Conservation (phyloP, 2,113 vertebrate species). For the Vicugna pacos region DNA sequence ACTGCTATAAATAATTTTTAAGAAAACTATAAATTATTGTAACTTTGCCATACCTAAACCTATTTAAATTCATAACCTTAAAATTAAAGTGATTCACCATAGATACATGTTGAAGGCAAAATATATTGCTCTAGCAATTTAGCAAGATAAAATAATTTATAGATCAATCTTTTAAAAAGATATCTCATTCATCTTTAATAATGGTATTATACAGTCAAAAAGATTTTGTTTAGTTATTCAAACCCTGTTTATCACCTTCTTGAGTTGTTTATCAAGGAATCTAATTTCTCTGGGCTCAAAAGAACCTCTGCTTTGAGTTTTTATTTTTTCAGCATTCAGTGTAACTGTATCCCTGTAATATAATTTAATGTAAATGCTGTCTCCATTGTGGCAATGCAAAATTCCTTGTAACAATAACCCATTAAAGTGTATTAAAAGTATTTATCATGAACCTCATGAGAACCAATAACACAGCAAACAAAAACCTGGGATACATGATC, state of each 20-base stretch:
- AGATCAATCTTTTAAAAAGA: slow-evolving; percentile 80
- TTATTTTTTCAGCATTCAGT: slow-evolving; percentile 82
- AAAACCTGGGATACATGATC: slow-evolving; percentile 81
- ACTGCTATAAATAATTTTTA: slow-evolving; percentile 67
- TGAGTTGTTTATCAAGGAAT: slow-evolving; percentile 77
- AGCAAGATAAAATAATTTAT: slow-evolving; percentile 83
- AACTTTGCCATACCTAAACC: slow-evolving; percentile 59
- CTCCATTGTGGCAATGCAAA: slow-evolving; percentile 83
- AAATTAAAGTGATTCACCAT: slow-evolving; percentile 74
- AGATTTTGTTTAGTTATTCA: slow-evolving; percentile 78
- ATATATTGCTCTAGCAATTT: slow-evolving; percentile 77
- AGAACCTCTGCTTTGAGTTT: slow-evolving; percentile 76
- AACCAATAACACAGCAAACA: slow-evolving; percentile 71
- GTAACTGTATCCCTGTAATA: slow-evolving; percentile 86
- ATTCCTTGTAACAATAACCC: slow-evolving; percentile 82
- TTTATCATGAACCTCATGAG: slow-evolving; percentile 86
- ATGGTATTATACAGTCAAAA: slow-evolving; percentile 76
- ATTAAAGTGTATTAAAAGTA: slow-evolving; percentile 89
- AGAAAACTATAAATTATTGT: slow-evolving; percentile 70
- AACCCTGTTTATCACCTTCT: slow-evolving; percentile 78
- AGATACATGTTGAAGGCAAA: slow-evolving; percentile 78
- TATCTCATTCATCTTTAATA: slow-evolving; percentile 84
- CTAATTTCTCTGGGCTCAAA: slow-evolving; percentile 81
- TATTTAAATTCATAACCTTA: slow-evolving; percentile 63
- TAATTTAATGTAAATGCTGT: slow-evolving; percentile 84